Evolutionary conservation across 2,888 invertebrate genomes (phyloP), one percentile per base, ranked within the genome.

Genomic region (Ophion ellenae): DNA sequence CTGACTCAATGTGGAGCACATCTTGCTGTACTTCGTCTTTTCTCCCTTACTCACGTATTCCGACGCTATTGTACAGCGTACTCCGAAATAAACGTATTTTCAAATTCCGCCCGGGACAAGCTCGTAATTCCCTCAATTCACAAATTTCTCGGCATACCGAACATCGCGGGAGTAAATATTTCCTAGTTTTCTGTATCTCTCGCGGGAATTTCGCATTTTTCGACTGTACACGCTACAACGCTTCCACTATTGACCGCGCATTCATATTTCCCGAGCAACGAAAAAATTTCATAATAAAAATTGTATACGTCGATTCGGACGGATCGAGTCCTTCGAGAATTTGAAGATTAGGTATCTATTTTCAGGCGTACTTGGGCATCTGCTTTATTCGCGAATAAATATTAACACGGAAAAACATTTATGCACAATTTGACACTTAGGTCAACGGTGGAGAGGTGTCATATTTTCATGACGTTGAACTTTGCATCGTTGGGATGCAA

Each of bases 131-230:
- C 47, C 76, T 78, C 81, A 63, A 84, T 81, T 82, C 85, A n/a
- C 79, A 66, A 78, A 86, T 85, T 85, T 85, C 83, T 83, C 73
- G 80, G 47, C 84, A 84, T 86, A 77, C 84, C 73, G 63, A 69
- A 77, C 63, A 77, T 84, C 75, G 14, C 57, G 36, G 28, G 63
- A 76, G 79, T 79, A 84, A 84, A 85, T 85, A 80, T 76, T 76
- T 85, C 70, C 28, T 82, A 86, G 71, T 79, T 74, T 71, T 69
- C 74, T 32, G 64, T 40, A 36, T 71, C 66, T 76, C 59, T 28
- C 59, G 45, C 61, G 40, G n/a, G 7, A 11, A 24, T 24, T 11
- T 47, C 14, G 45, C 45, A 61, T 66, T 59, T 69, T 75, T 75
- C 66, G 17, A 45, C 24, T 47, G 32, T 61, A 61, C 32, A 32